Percentiles rank a stretch among this genome's conserved stretches.
Conservation (phyloP, 2,888 invertebrate genomes). For the Panopea generosa region DNA sequence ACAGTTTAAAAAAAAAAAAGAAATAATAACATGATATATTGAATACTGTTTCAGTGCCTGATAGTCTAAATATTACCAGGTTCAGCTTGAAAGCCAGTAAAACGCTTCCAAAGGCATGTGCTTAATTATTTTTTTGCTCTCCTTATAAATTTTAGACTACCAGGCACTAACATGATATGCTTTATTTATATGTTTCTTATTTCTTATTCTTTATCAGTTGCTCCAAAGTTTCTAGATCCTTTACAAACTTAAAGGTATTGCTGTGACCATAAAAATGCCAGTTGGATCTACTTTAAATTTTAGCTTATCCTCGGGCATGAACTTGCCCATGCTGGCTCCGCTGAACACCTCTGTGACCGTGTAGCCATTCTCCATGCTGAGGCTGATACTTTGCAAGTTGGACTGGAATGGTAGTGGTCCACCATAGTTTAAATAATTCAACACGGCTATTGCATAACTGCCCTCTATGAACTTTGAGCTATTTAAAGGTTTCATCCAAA, state of each 20-base stretch:
- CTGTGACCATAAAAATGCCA: conserved; percentile 47
- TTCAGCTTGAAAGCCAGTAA: too few relatives aligned
- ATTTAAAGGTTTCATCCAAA: conserved; percentile 91
- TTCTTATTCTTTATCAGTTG: too few relatives aligned
- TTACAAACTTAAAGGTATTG: conserved; percentile 14
- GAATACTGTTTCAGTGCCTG: too few relatives aligned
- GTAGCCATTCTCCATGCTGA: conserved; percentile 40
- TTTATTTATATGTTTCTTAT: too few relatives aligned
- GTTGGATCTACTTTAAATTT: conserved; percentile 48
- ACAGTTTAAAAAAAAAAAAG: too few relatives aligned
- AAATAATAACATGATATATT: too few relatives aligned
- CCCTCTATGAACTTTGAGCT: conserved; percentile 60
- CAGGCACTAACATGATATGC: too few relatives aligned
- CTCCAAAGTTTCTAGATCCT: too few relatives aligned
- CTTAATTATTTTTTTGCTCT: too few relatives aligned
- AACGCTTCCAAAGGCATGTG: too few relatives aligned
- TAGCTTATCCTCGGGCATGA: conserved; percentile 22
- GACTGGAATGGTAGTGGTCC: conserved; percentile 52
- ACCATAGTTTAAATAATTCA: conserved; percentile 70
- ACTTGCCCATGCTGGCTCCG: conserved; percentile 40
- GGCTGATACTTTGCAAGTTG: conserved; percentile 21
- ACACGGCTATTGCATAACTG: conserved; percentile 72
- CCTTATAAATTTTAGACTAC: too few relatives aligned
- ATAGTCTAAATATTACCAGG: too few relatives aligned
- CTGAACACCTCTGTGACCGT: conserved; percentile 47